A percentile compares a stretch with the other conserved stretches of the same genome.
phyloP scores from a whole-genome alignment of 1,140 invertebrate genomes.

The Bombus consobrinus region DNA sequence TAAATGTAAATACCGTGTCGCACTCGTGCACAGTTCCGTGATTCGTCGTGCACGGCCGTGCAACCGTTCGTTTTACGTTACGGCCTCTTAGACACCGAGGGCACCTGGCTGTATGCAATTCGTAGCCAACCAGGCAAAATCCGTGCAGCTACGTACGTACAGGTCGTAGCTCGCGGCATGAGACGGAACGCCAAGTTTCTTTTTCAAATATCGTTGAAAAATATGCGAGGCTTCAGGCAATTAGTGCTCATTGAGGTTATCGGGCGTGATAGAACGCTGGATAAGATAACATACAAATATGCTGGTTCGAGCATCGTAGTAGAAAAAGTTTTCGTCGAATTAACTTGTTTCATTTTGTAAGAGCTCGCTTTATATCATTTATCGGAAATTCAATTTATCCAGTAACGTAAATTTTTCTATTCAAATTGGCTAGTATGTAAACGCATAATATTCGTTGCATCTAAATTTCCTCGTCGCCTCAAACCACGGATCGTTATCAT shows the following conservation, averaged over 20 bases:
- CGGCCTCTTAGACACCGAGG: slow-evolving; percentile 48
- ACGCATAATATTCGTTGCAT: too few relatives aligned
- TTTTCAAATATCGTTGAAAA: slow-evolving; percentile 1
- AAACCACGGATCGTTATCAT: not conserved
- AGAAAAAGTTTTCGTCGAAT: too few relatives aligned
- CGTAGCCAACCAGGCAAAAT: slow-evolving; percentile 49
- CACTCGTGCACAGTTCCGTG: not conserved
- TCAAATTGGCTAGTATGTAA: too few relatives aligned
- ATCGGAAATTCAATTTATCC: too few relatives aligned
- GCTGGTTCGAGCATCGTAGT: too few relatives aligned
- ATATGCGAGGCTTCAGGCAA: slow-evolving; percentile 1
- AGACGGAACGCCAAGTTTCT: not conserved
- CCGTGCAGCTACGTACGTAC: slow-evolving; percentile 28
- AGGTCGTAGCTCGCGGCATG: not conserved
- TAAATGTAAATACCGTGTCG: slow-evolving; percentile 48
- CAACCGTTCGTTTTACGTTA: slow-evolving; percentile 41
- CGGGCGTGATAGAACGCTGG: not conserved
- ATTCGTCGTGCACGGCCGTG: not conserved
- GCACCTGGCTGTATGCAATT: slow-evolving; percentile 57
- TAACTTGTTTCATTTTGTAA: too few relatives aligned
- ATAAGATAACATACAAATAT: too few relatives aligned
- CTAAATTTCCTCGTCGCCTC: too few relatives aligned
- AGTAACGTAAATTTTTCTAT: too few relatives aligned
- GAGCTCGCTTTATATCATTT: too few relatives aligned
- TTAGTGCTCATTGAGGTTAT: not conserved